These are phyloP conservation scores for Xylota segnis DNA, from an alignment of 2,888 invertebrate genomes.

Conservation along the genomic window DNA sequence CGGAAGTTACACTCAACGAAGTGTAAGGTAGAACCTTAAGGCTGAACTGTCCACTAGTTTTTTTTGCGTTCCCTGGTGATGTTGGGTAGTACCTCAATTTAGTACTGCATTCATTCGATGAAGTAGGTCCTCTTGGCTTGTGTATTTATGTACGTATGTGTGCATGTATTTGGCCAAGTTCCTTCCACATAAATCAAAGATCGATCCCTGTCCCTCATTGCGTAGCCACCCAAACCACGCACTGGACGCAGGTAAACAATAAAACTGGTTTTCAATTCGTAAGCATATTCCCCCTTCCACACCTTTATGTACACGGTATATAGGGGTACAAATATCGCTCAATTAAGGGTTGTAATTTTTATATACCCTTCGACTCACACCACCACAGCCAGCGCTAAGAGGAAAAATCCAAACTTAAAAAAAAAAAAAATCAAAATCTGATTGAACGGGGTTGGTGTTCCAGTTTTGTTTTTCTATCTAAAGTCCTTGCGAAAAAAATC, in stretches of 20 bases:
- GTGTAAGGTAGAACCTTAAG: too few species aligned
- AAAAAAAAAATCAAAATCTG: slow-evolving; percentile 42
- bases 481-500: not conserved
- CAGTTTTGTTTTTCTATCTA: slow-evolving; percentile 11
- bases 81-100: too few species aligned
- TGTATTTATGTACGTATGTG: too few species aligned
- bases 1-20: too few species aligned
- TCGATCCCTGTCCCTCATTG: not conserved
- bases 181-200: too few species aligned
- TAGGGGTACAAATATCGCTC: not conserved
- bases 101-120: too few species aligned
- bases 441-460: slow-evolving; percentile 56
- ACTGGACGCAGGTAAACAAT: not conserved
- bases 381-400: not conserved
- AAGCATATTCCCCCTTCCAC: not conserved
- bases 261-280: slow-evolving; percentile 45
- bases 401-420: slow-evolving; percentile 3
- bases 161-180: too few species aligned
- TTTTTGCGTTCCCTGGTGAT: too few species aligned
- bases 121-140: too few species aligned
- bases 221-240: not conserved
- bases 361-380: slow-evolving; percentile 18
- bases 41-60: too few species aligned
- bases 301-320: not conserved
- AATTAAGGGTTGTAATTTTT: slow-evolving; percentile 30